Evolutionary conservation across 2,113 vertebrate species (phyloP).

Genomic region (Peromyscus polionotus): DNA sequence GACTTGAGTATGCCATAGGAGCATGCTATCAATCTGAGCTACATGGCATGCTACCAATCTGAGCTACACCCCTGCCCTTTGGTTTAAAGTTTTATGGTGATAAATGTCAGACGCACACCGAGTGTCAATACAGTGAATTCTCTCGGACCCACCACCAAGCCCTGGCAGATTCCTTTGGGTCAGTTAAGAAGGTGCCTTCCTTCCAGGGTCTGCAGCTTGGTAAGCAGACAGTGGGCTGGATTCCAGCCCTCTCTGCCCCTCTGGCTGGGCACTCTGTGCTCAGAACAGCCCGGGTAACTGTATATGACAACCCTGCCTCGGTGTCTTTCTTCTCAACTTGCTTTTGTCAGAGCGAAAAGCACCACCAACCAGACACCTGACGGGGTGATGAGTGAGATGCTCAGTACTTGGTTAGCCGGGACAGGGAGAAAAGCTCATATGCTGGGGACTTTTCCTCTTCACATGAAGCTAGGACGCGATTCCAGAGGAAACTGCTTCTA

Average conservation of each 20-base stretch:
- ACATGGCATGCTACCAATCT: not conserved
- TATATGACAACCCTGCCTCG: not conserved
- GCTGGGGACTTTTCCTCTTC: not conserved
- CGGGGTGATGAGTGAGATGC: not conserved
- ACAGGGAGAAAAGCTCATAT: not conserved
- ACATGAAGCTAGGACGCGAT: not conserved
- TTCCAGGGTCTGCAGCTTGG: not conserved
- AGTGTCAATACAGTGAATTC: not conserved
- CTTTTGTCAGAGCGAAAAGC: not conserved
- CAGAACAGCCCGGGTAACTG: constrained; percentile 15
- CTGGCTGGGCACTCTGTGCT: not conserved
- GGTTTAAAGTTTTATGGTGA: constrained; percentile 5
- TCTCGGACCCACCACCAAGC: not conserved
- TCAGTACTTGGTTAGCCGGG: not conserved
- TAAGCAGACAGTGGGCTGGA: not conserved
- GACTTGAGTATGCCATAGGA: not conserved
- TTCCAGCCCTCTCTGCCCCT: not conserved
- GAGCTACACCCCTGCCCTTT: not conserved
- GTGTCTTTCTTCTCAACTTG: not conserved
- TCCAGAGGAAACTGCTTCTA: not conserved
- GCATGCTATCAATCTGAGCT: not conserved
- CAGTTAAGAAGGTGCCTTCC: not conserved
- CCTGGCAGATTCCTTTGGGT: not conserved
- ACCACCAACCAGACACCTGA: not conserved
- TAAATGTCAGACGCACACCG: not conserved